Percentiles rank a stretch among this genome's conserved stretches.
phyloP scores from a whole-genome alignment of 1,140 invertebrate species.

The Mylabris phalerata region DNA sequence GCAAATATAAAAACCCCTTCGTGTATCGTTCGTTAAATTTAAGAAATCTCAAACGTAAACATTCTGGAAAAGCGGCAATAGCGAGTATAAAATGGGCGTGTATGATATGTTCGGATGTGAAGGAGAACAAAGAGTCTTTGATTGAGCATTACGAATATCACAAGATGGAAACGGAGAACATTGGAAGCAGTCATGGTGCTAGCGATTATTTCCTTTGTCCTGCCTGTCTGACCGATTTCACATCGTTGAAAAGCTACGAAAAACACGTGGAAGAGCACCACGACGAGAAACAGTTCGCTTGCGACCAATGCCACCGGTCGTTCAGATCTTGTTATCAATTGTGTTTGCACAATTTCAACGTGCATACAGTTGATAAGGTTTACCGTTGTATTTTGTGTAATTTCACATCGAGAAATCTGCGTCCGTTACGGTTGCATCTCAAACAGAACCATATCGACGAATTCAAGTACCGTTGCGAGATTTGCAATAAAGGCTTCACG shows the following conservation, averaged over 20 bases:
- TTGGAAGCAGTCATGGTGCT: background rate
- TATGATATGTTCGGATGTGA: constrained; percentile 16
- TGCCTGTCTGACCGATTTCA: constrained; percentile 9
- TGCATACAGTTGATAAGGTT: constrained; percentile 45
- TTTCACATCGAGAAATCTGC: constrained; percentile 18
- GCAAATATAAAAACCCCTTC: constrained; percentile 9
- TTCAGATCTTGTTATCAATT: constrained; percentile 32
- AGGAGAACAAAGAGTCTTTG: constrained; percentile 13
- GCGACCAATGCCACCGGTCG: constrained; percentile 28
- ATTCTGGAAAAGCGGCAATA: background rate
- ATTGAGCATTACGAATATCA: constrained; percentile 23
- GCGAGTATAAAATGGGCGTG: constrained; percentile 16
- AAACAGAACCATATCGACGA: constrained; percentile 32
- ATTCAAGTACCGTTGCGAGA: constrained; percentile 42
- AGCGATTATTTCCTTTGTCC: constrained; percentile 10
- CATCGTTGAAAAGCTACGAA: constrained; percentile 44
- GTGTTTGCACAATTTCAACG: constrained; percentile 31
- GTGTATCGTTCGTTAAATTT: background rate
- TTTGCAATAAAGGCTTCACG: constrained; percentile 42
- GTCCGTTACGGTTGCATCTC: constrained; percentile 21
- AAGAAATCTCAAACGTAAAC: background rate
- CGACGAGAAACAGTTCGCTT: constrained; percentile 31
- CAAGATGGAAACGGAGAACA: constrained; percentile 14
- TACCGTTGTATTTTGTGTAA: constrained; percentile 45
- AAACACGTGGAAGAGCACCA: constrained; percentile 28